Evolutionary conservation across 2,888 invertebrate species (phyloP), one percentile per base, ranked within the genome.

Genomic region (Oxycera nigricornis): DNA sequence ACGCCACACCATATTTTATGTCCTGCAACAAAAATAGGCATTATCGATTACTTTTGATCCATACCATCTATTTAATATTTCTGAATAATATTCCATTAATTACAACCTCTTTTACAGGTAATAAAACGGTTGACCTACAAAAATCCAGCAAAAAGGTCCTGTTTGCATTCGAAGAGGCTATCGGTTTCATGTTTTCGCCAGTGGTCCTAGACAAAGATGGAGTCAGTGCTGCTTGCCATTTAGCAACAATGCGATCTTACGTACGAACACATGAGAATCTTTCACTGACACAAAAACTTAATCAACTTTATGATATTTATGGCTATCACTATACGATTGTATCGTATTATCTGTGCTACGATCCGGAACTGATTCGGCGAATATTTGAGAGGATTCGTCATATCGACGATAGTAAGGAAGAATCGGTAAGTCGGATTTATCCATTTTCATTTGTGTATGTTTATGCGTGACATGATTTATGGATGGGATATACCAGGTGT

Each of bases 121-220:
- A 98, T 85, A 90, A 90, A 80, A 89, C 94, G 0, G 87, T 91
- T 31, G 90, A 95, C 4, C 85, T 97, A 73, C 85, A 91, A 39
- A 86, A 89, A 74, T 85, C 91, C 73, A 93, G 91, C 30, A 94
- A 94, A 80, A 85, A 87, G 9, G 94, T 97, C 0, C 83, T 99
- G 72, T 96, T 98, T 85, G 97, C 97, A 0, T 99, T 94, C 85
- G 99, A 99, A 83, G 99, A 99, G 86, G 98, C 98, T 0, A 98
- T 99, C 82, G 99, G 98, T 0, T 98, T 94, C 83, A 98, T 99
- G 98, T 94, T 94, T 82, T 92, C 93, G n/a, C 88, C 90, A 2
- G 87, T 87, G 3, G 96, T 98, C 2, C 87, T 97, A 2, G 99
- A 99, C 83, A 99, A 99, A 83, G 99, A 99, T 86, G 99, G 99